These are phyloP conservation scores for Hemicrepidius hirtus DNA, from an alignment of 2,888 invertebrate species.

Conservation along the genomic window DNA sequence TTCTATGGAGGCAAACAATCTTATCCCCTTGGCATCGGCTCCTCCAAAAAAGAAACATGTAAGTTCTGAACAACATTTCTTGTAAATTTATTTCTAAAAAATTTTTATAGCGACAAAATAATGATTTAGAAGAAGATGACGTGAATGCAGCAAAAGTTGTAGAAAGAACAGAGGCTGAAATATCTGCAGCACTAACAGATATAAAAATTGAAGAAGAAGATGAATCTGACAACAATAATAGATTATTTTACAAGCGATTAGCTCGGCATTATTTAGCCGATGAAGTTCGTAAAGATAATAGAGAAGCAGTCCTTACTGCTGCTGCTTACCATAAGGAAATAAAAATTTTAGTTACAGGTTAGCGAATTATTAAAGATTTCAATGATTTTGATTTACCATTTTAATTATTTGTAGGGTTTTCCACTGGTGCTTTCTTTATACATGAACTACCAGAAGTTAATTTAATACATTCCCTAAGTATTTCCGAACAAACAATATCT, in stretches of 20 bases:
- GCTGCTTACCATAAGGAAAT: constrained; percentile 88
- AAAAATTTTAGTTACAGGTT: constrained; percentile 86
- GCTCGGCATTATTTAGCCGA: constrained; percentile 85
- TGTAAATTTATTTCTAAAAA: constrained; percentile 1
- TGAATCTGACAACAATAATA: constrained; percentile 69
- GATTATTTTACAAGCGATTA: constrained; percentile 81
- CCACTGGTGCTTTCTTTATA: constrained; percentile 92
- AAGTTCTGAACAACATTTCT: constrained; percentile 55
- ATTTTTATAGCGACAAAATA: constrained; percentile 51
- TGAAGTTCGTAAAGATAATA: constrained; percentile 78
- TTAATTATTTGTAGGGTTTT: constrained; percentile 80
- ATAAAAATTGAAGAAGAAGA: constrained; percentile 71
- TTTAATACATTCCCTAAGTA: constrained; percentile 91
- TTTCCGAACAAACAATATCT: constrained; percentile 89
- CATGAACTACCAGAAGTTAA: constrained; percentile 97
- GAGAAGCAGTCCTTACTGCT: constrained; percentile 82
- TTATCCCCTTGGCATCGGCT: constrained; percentile 74
- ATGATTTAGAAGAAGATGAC: constrained; percentile 82
- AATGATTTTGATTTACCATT: not conserved
- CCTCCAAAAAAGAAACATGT: constrained; percentile 70
- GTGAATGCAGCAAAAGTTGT: constrained; percentile 76
- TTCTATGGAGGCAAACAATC: constrained; percentile 81
- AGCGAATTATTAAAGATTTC: constrained; percentile 5
- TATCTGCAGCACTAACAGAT: constrained; percentile 68
- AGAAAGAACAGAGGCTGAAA: constrained; percentile 74